A percentile compares a stretch with the other conserved stretches of the same genome.
These are phyloP conservation scores for Diarsia rubi DNA, from an alignment of 2,888 invertebrate species.

Conservation along the genomic window DNA sequence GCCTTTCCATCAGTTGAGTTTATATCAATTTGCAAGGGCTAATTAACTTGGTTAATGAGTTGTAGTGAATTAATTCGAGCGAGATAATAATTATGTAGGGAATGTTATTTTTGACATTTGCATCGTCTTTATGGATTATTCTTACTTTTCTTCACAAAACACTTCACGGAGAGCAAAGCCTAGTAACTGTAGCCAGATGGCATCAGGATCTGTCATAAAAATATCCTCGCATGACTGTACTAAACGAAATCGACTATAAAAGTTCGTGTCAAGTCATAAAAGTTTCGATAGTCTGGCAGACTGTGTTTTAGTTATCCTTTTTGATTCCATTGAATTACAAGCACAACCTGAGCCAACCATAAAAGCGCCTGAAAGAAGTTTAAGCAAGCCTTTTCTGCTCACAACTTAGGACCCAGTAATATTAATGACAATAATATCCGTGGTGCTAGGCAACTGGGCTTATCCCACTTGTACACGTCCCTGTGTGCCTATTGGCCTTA, in stretches of 20 bases:
- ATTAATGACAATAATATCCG: too few relatives aligned
- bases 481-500: too few relatives aligned
- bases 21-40: constrained; percentile 28
- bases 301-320: background rate
- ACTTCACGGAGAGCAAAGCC: background rate
- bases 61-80: constrained; percentile 20
- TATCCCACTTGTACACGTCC: too few relatives aligned
- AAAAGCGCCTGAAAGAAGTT: background rate
- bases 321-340: background rate
- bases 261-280: background rate
- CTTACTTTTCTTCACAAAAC: background rate
- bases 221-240: background rate
- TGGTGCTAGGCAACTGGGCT: too few relatives aligned
- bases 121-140: too few relatives aligned
- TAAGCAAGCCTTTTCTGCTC: accelerated
- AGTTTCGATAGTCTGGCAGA: background rate
- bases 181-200: background rate
- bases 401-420: too few relatives aligned
- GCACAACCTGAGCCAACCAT: background rate
- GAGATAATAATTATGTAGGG: background rate
- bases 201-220: background rate
- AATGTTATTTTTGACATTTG: background rate
- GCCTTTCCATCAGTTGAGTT: constrained; percentile 20
- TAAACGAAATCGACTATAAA: background rate
- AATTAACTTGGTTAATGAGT: constrained; percentile 21